Percentiles rank a stretch among this genome's conserved stretches.
These are phyloP conservation scores for Delia radicum DNA, from an alignment of 1,140 invertebrate genomes.

Conservation along the genomic window DNA sequence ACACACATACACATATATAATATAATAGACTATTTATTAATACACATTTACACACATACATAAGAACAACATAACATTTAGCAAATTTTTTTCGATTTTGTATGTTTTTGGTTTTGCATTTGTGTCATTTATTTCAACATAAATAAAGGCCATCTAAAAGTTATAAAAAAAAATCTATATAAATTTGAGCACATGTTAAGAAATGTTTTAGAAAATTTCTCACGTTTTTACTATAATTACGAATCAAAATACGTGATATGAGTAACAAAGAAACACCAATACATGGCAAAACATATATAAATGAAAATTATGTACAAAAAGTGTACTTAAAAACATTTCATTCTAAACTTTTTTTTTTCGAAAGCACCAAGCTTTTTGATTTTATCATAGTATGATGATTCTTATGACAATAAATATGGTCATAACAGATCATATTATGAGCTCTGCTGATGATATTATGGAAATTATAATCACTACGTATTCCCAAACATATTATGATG, in stretches of 20 bases:
- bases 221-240: conserved; percentile 21
- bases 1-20: too few relatives aligned
- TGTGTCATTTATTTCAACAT: neutral
- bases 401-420: too few relatives aligned
- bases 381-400: too few relatives aligned
- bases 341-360: too few relatives aligned
- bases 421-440: too few relatives aligned
- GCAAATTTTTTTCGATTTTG: neutral
- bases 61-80: too few relatives aligned
- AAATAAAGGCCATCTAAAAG: neutral
- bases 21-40: too few relatives aligned
- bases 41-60: too few relatives aligned
- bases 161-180: neutral
- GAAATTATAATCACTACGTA: too few relatives aligned
- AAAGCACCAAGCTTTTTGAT: too few relatives aligned
- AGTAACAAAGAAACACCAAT: neutral
- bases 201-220: conserved; percentile 9
- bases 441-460: too few relatives aligned
- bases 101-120: neutral
- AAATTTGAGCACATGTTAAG: neutral
- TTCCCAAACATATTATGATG: too few relatives aligned
- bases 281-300: neutral
- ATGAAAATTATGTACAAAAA: neutral
- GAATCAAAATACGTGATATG: conserved; percentile 20
- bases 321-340: neutral